These are phyloP conservation scores for Rhinopomastus cyanomelas DNA, from an alignment of 2,113 vertebrate species.

Conservation along the genomic window DNA sequence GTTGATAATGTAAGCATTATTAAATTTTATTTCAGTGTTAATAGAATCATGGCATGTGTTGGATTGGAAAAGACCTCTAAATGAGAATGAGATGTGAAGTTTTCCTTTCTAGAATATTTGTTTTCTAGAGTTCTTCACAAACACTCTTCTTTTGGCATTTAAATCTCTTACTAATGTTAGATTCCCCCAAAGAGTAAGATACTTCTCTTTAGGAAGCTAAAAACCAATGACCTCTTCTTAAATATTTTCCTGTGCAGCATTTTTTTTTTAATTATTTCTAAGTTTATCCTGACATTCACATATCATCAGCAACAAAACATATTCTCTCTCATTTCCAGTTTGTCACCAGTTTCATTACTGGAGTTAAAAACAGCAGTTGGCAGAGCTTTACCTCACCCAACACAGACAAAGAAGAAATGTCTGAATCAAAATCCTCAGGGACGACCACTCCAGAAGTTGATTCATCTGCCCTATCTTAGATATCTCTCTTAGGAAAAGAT, in stretches of 20 bases:
- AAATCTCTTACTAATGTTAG: neutral
- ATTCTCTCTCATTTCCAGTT: neutral
- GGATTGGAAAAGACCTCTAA: neutral
- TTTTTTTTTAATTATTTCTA: conserved; percentile 38
- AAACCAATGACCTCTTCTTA: conserved; percentile 18
- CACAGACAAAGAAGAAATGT: conserved; percentile 35
- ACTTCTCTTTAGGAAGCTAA: conserved; percentile 15
- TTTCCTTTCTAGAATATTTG: neutral
- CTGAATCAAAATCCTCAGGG: conserved; percentile 50
- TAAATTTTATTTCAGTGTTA: neutral
- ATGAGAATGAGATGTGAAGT: neutral
- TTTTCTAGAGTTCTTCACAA: conserved; percentile 27
- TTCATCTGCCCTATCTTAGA: conserved; percentile 52
- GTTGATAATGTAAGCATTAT: neutral
- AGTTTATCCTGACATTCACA: conserved; percentile 30
- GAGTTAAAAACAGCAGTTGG: conserved; percentile 25
- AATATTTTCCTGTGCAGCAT: conserved; percentile 15
- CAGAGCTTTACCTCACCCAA: conserved; percentile 33
- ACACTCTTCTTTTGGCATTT: conserved; percentile 21
- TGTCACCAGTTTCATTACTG: conserved; percentile 11
- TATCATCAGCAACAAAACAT: conserved; percentile 9
- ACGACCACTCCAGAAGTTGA: conserved; percentile 35
- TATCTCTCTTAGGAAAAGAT: conserved; percentile 53
- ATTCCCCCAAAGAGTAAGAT: conserved; percentile 19
- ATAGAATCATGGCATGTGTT: too few relatives aligned